A percentile compares a stretch with the other conserved stretches of the same genome.
These are phyloP conservation scores for Rhingia rostrata DNA, from an alignment of 2,888 invertebrate species.

Conservation along the genomic window DNA sequence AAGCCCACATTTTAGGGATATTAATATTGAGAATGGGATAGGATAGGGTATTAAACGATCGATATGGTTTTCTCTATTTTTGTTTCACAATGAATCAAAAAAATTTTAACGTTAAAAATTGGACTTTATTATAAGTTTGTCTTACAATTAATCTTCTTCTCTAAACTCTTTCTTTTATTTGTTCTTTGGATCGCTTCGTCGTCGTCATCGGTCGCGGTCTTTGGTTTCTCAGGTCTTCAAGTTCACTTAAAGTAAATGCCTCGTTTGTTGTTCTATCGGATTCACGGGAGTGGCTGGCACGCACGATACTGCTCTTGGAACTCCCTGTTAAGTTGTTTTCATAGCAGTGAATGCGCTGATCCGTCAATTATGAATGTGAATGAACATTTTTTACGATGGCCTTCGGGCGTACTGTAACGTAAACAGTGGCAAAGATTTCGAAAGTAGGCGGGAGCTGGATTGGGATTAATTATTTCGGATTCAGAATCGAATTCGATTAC, in stretches of 20 bases:
- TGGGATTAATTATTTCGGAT: constrained; percentile 71
- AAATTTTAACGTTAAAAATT: too few species aligned
- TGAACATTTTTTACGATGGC: constrained; percentile 40
- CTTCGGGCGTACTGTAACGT: constrained; percentile 41
- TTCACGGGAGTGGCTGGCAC: constrained; percentile 68
- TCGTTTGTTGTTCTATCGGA: constrained; percentile 68
- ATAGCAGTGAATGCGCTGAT: constrained; percentile 60
- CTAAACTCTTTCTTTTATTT: too few species aligned
- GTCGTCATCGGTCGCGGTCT: constrained; percentile 34
- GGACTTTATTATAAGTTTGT: too few species aligned
- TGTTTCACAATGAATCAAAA: too few species aligned
- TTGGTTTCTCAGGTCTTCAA: constrained; percentile 73
- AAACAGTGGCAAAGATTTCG: constrained; percentile 44
- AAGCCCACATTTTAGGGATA: too few species aligned
- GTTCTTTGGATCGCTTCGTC: constrained; percentile 50
- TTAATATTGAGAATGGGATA: too few species aligned
- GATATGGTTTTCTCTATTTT: too few species aligned
- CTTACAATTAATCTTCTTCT: too few species aligned
- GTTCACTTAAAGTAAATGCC: constrained; percentile 70
- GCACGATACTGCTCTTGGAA: constrained; percentile 41
- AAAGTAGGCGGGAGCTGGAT: constrained; percentile 67
- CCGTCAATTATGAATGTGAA: constrained; percentile 48
- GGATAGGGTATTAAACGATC: too few species aligned
- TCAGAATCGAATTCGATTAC: constrained; percentile 65
- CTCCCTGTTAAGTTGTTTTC: constrained; percentile 68